phyloP scores from a whole-genome alignment of 2,113 vertebrate species.

The Choloepus hoffmanni region DNA sequence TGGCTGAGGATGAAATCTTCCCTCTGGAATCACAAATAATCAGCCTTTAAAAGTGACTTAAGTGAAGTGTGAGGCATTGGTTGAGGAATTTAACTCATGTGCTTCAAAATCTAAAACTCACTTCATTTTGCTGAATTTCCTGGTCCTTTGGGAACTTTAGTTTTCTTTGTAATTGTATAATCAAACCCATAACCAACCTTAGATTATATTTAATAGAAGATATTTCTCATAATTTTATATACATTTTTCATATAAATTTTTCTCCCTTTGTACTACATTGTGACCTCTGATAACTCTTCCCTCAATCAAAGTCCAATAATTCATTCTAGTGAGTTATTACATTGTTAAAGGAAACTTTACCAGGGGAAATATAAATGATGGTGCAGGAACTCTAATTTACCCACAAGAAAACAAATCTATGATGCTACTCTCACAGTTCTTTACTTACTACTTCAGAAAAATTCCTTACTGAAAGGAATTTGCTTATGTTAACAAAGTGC shows the following conservation, averaged over 20 bases:
- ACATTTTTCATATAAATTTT: conserved; percentile 47
- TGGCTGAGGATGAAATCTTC: conserved; percentile 57
- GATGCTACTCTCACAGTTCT: background rate
- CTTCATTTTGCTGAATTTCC: background rate
- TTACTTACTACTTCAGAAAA: conserved; percentile 10
- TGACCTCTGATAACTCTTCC: background rate
- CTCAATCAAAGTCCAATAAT: background rate
- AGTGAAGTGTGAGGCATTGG: conserved; percentile 57
- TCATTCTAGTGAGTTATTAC: background rate
- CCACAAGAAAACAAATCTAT: background rate
- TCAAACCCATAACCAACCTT: background rate
- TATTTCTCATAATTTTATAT: conserved; percentile 56
- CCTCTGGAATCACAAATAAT: conserved; percentile 1
- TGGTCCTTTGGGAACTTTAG: conserved; percentile 11
- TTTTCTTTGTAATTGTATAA: conserved; percentile 35
- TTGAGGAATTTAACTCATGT: background rate
- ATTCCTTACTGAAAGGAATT: background rate
- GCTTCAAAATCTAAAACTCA: background rate
- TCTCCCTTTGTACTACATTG: background rate
- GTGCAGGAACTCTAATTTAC: background rate
- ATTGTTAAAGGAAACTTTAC: background rate
- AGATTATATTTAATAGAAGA: conserved; percentile 7
- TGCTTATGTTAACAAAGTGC: background rate
- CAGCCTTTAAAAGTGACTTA: conserved; percentile 67
- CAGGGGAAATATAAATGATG: background rate